Conservation (phyloP, 2,113 vertebrate genomes). For the Aramus guarauna region DNA sequence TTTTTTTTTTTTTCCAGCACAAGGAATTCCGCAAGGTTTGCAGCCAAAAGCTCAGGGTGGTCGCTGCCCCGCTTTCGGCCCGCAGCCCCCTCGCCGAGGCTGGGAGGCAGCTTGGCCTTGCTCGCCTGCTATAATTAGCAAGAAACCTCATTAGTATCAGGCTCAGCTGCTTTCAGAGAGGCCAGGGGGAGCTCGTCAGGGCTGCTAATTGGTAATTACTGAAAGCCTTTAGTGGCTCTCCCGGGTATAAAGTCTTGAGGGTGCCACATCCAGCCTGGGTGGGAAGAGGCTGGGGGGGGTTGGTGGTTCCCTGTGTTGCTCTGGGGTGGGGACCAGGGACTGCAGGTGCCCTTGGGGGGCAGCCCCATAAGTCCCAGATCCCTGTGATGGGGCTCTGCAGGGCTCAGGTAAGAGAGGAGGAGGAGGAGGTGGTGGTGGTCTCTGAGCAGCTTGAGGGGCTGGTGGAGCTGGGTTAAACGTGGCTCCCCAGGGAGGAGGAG, state of each 20-base stretch:
- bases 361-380: not conserved
- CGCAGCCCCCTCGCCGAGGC: not conserved
- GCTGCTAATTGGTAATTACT: not conserved
- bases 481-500: not conserved
- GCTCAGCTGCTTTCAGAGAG: not conserved
- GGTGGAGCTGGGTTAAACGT: fast-evolving
- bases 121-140: conserved; percentile 13
- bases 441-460: not conserved
- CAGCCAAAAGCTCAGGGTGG: not conserved
- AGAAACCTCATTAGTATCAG: not conserved
- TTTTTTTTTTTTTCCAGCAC: not conserved
- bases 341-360: not conserved
- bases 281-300: not conserved
- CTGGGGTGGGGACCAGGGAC: not conserved
- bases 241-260: not conserved
- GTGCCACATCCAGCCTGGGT: fast-evolving
- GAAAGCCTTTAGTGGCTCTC: not conserved
- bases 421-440: not conserved
- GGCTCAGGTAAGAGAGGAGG: not conserved
- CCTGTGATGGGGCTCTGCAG: not conserved
- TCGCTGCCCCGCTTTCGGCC: not conserved
- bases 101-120: not conserved
- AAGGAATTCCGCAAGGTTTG: not conserved
- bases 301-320: fast-evolving
- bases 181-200: not conserved